Evolutionary conservation across 2,113 vertebrate species (phyloP).

Genomic region (Hippocampus zosterae): DNA sequence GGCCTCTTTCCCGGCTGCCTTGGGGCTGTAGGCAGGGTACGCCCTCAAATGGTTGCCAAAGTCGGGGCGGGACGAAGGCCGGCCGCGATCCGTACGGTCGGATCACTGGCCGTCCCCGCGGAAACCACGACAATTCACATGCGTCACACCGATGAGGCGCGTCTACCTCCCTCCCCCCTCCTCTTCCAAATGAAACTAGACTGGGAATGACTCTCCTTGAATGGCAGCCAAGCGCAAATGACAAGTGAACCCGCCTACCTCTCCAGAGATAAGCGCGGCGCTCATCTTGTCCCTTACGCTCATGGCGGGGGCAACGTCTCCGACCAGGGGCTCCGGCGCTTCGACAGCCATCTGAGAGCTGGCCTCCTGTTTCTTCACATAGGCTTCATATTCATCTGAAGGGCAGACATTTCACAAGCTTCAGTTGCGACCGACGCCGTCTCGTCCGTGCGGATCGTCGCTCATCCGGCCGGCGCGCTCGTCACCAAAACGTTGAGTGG

Average conservation of each 20-base stretch:
- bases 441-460: neutral
- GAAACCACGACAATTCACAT: no score
- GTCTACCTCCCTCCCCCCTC: no score
- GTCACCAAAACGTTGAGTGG: neutral
- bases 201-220: no score
- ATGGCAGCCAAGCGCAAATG: neutral
- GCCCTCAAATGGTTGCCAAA: no score
- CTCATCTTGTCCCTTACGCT: constrained; percentile 83
- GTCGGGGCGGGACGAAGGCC: no score
- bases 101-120: no score
- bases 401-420: neutral
- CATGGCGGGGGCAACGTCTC: constrained; percentile 74
- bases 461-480: neutral
- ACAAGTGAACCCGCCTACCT: constrained; percentile 68
- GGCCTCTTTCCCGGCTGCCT: no score
- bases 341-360: constrained; percentile 79
- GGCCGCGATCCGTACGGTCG: no score
- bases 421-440: neutral
- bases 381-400: constrained; percentile 86
- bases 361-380: constrained; percentile 83
- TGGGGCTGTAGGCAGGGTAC: no score
- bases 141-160: no score
- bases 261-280: constrained; percentile 82
- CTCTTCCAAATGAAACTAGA: no score
- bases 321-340: constrained; percentile 80